Base-by-base conservation (phyloP, 2,113 vertebrate genomes). In the Lepus timidus region DNA sequence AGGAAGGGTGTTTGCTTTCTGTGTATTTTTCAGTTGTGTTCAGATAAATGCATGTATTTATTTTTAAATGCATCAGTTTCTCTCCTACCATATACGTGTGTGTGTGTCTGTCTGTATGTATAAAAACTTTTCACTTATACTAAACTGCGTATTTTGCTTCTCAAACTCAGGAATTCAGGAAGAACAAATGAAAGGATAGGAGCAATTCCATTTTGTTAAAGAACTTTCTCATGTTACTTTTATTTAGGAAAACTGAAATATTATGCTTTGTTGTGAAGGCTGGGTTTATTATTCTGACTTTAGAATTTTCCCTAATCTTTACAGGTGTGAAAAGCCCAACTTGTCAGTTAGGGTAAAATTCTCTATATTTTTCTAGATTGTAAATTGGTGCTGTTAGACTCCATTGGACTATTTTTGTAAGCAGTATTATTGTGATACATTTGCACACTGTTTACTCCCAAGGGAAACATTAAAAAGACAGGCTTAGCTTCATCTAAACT, bases 401-500 rank as follows among this genome's bases (percentile, higher is more conserved):
- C 29, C 27, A 16, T 80, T 90, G 83, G 93, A 75, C 88, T 85
- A 1, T 88, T 88, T 97, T 97, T 79, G 61, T 95, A 90, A 88
- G 64, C 62, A n/a, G 14, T 78, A 20, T 85, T 90, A 67, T 92
- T 86, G 68, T 70, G 23, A 67, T 85, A 49, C 51, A 31, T 95
- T 93, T 92, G 29, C 83, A 73, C 2, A 8, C 65, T 95, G 16
- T 90, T 97, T 95, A 82, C 94, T 94, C 92, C 90, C 12, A 88
- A 83, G 88, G 79, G 74, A 92, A 81, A 39, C 83, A 89, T 96
- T 96, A 96, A 92, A 6, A 95, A 95, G 79, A 12, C 36, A 36
- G 85, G 70, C 80, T 73, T 84, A 93, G 85, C 79, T 80, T 96
- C 90, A 76, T 93, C 88, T 92, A 93, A 93, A 96, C 95, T 85